Base-by-base conservation (phyloP, 2,888 invertebrate species). In the Nephrocerus scutellatus region DNA sequence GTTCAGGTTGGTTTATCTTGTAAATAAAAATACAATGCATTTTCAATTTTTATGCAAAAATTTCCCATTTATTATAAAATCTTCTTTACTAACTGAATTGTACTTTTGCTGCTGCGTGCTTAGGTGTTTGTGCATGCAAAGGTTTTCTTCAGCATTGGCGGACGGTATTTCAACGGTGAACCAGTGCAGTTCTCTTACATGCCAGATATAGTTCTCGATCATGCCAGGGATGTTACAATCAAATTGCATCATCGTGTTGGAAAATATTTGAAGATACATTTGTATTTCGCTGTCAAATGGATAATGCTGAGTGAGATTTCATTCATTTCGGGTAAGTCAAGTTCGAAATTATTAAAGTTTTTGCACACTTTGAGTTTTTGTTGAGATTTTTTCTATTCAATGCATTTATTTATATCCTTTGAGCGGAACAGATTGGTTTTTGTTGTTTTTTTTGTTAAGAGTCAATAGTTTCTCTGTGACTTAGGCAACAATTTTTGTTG, bases 261-360 rank as follows among this genome's bases (percentile, higher is more conserved):
- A 37, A 74, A 76, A 54, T 86, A 77, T 66, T 71, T 89, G 47
- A 82, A 82, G 70, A 70, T 82, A 57, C 79, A 84, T 59, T 74
- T 88, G 36, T 82, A 82, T 65, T 89, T 87, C 63, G 82, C 84
- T 44, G 76, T 82, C 33, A 75, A 78, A 56, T 90, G 88, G 88
- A 81, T 90, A 60, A 77, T 89, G 73, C 74, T 90, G 59, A 86
- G 87, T 62, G 89, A 90, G 70, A 77, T 89, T 49, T 78, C 80
- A 55, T 89, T 90, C 66, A 76, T 79, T 54, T 87, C 87, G 51
- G 80, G 87, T 87, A 70, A 65, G 63, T 59, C 42, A 41, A 44
- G n/a, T 33, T 21, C 18, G 26, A 24, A 43, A 26, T 40, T 33
- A n/a, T n/a, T n/a, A n/a, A n/a, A n/a, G n/a, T n/a, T n/a, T n/a